These are phyloP conservation scores for Podarcis siculus DNA, from an alignment of 2,797 vertebrate species.

Conservation along the genomic window DNA sequence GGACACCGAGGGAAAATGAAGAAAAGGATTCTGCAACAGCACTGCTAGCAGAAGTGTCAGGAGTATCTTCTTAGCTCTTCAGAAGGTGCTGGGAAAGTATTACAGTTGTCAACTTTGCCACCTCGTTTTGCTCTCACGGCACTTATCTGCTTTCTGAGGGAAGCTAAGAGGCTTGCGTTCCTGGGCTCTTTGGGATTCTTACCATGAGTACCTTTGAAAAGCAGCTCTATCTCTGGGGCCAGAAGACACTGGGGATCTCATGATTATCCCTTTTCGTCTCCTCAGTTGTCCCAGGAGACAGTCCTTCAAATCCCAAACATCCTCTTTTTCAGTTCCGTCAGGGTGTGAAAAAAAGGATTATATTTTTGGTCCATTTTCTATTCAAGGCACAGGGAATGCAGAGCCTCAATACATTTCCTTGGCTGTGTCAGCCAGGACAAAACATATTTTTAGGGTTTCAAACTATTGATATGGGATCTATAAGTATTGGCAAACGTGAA, in stretches of 20 bases:
- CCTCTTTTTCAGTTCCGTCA: neutral
- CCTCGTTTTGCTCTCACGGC: constrained; percentile 21
- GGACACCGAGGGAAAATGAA: neutral
- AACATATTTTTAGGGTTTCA: no score
- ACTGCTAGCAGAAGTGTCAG: constrained; percentile 9
- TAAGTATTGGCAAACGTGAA: no score
- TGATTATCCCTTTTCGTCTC: constrained; percentile 10
- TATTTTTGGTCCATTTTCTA: neutral
- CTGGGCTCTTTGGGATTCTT: neutral
- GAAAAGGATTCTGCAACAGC: constrained; percentile 28
- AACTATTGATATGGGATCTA: no score
- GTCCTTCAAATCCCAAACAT: neutral
- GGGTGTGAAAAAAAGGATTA: neutral
- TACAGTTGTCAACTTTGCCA: constrained; percentile 29
- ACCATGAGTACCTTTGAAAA: fast-evolving
- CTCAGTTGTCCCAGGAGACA: neutral
- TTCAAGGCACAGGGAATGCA: neutral
- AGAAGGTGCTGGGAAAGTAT: constrained; percentile 39
- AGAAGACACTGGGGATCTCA: neutral
- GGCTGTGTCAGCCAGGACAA: no score
- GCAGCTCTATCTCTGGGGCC: neutral
- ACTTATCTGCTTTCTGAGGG: constrained; percentile 30
- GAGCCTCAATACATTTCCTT: neutral
- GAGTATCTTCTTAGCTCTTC: constrained; percentile 4
- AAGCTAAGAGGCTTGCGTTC: constrained; percentile 28